These are phyloP conservation scores for Myzus persicae DNA, from an alignment of 1,140 invertebrate genomes.

Conservation along the genomic window DNA sequence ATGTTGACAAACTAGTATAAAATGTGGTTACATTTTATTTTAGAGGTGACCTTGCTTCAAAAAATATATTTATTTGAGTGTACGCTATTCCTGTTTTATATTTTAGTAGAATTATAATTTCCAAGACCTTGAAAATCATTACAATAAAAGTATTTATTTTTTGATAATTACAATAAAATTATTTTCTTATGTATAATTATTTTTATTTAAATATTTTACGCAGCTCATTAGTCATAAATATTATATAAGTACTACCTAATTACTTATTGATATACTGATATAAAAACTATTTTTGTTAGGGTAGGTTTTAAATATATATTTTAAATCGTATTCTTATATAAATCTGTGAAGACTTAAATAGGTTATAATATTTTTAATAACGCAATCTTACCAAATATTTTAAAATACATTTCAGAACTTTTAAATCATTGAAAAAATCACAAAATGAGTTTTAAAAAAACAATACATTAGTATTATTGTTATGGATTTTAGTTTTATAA, in stretches of 20 bases:
- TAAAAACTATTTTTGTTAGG: neutral
- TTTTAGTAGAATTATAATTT: slow-evolving; percentile 10
- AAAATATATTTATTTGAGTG: neutral
- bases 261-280: neutral
- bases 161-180: neutral
- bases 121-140: slow-evolving; percentile 26
- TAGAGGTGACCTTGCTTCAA: neutral
- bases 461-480: neutral
- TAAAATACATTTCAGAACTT: neutral
- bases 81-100: slow-evolving; percentile 4
- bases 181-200: neutral
- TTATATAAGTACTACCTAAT: neutral
- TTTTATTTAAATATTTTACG: neutral
- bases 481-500: neutral
- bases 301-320: neutral
- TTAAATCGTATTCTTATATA: neutral
- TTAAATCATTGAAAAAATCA: neutral
- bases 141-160: neutral
- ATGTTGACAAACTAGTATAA: neutral
- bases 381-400: neutral
- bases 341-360: neutral
- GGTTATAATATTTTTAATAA: neutral
- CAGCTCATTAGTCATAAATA: neutral
- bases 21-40: neutral
- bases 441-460: neutral